Evolutionary conservation across 2,888 invertebrate species (phyloP), one percentile per base, ranked within the genome.

Genomic region (Chaetogeoica ovagalla): DNA sequence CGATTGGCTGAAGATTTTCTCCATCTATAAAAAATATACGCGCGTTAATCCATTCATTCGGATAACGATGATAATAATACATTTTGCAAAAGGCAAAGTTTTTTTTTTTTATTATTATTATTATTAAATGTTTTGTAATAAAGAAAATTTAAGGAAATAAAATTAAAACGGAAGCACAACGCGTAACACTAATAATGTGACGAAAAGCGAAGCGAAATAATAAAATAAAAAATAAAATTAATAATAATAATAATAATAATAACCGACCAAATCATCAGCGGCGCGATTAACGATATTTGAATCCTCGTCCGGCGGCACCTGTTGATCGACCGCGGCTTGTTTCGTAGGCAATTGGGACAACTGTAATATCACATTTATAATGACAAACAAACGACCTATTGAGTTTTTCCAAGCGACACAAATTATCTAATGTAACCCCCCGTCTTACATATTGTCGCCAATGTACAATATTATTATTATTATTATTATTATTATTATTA

Each of bases 1-100:
- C 71, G 94, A 94, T 86, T 92, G 93, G 86, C 95, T 95, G 87
- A 95, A 95, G 87, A 96, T 94, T 87, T 94, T 94, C 88, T 96
- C 95, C 93, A 96, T 93, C 96, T 96, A 83, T 21, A 17, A 52
- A 66, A 3, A 60, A 60, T 0, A 15, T 57, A n/a, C 13, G 17
- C 23, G 17, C 0, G 37, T 30, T 2, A 30, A 30, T 30, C 2
- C 30, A 30, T 4, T 30, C 5, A 15, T 5, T 73, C 23, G 23
- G n/a, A 37, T 4, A 4, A 21, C 43, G 2, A 43, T 11, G 39
- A 30, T 30, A 4, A 30, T 30, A 30, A 30, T 30, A 30, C 30
- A 48, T 48, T 13, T 4, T 3, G 13, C 13, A 48, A 11, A n/a
- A 15, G 13, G 43, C 43, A 9, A 48, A 9, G 48, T 48, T 11